Evolutionary conservation across 2,113 vertebrate species (phyloP).

Genomic region (Microcebus ravelobensis): DNA sequence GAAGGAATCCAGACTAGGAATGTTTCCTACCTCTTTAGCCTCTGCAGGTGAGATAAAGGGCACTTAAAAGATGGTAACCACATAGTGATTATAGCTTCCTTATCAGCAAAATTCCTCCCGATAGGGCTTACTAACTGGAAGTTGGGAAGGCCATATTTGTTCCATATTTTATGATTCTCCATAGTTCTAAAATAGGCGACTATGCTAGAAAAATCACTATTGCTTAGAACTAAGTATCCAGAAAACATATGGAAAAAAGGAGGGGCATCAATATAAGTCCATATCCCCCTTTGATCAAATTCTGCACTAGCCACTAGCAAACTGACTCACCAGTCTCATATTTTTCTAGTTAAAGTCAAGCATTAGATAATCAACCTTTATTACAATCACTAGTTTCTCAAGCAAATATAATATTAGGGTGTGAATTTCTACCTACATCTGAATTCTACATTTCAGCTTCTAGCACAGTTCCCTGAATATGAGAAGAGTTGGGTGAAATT

Average conservation of each 20-base stretch:
- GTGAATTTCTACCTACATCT: neutral
- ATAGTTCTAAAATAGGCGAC: neutral
- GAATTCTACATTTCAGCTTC: neutral
- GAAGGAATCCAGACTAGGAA: neutral
- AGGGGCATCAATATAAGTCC: neutral
- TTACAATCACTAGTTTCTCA: slow-evolving; percentile 35
- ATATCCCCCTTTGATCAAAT: neutral
- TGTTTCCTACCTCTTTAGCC: neutral
- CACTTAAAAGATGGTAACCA: neutral
- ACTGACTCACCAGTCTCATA: neutral
- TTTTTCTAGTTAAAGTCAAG: neutral
- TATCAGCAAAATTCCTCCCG: neutral
- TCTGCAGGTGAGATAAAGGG: neutral
- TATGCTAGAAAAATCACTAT: neutral
- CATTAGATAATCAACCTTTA: neutral
- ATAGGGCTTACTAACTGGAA: neutral
- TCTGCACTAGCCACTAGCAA: neutral
- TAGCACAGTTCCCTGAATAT: neutral
- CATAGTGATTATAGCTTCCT: neutral
- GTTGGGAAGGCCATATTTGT: neutral
- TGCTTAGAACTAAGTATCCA: neutral
- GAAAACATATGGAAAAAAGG: neutral
- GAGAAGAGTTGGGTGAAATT: neutral
- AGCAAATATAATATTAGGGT: neutral
- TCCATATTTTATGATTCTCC: neutral